Evolutionary conservation across 2,888 invertebrate genomes (phyloP), one percentile per base, ranked within the genome.

Genomic region (Hybos culiciformis): DNA sequence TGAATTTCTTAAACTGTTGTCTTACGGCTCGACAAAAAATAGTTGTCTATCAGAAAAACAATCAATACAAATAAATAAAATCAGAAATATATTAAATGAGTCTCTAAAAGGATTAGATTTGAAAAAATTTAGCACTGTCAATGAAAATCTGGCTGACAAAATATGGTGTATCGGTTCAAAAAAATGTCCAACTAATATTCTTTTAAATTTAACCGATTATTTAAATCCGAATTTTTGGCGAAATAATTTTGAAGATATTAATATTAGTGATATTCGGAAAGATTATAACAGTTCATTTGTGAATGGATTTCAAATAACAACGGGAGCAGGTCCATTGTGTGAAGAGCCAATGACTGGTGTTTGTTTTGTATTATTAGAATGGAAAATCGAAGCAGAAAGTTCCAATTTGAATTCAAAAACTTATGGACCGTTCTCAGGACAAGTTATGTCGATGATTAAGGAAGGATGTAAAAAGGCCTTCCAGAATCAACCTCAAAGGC

Each of bases 281-380:
- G 74, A 75, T 53, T 77, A 72, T 60, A 87, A 86, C 56, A 81
- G 80, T 58, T 81, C 81, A 61, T 80, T 92, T 59, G 72, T 88
- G 4, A 87, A 84, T 66, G 91, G 88, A 8, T 81, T 92, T 66
- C 84, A 90, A 72, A 65, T 91, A 63, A 85, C 87, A 6, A 78
- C 90, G 20, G 66, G 83, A 42, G 79, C 88, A 33, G 98, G 98
- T 0, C 97, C 97, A 0, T 63, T 98, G 36, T 98, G 97, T 66
- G 93, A 94, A 56, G 98, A 98, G 60, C 93, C 94, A 3, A 81
- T 98, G 81, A 84, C 83, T 70, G 96, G 96, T 2, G 91, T 96
- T 2, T 87, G 83, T 15, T 93, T 96, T 67, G 71, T 86, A 42
- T 74, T 97, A 2, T 84, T 88, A 54, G 82, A 86, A 51, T 96